A percentile compares a stretch with the other conserved stretches of the same genome.
Evolutionary conservation across 2,113 vertebrate species (phyloP).

Genomic region (Oxygymnocypris stewartii): DNA sequence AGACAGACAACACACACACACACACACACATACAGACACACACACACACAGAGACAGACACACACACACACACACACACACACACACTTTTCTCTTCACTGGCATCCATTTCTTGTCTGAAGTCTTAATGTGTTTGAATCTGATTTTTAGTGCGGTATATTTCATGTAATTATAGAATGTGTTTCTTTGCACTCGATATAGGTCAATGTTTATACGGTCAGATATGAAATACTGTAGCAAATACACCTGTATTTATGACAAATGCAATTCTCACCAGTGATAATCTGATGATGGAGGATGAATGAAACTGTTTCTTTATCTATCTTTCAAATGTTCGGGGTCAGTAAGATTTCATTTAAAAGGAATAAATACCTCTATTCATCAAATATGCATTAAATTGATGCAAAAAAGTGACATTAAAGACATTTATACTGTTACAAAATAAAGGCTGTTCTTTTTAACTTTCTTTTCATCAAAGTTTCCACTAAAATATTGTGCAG

Average conservation of each 20-base stretch:
- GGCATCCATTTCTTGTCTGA: no score
- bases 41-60: no score
- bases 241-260: not conserved
- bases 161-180: not conserved
- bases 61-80: no score
- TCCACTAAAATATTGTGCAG: no score
- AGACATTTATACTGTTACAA: not conserved
- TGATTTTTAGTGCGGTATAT: not conserved
- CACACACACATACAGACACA: not conserved
- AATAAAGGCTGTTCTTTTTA: not conserved
- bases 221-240: not conserved
- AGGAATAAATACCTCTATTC: not conserved
- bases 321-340: no score
- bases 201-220: not conserved
- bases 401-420: not conserved
- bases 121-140: not conserved
- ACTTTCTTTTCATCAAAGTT: not conserved
- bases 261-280: not conserved
- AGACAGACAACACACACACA: no score
- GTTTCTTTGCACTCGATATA: not conserved
- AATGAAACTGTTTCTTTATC: not conserved
- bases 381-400: not conserved
- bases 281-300: not conserved
- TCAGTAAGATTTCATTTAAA: no score
- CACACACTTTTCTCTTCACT: no score